Evolutionary conservation across 2,888 invertebrate species (phyloP).

Genomic region (Sclerodermus sp.): DNA sequence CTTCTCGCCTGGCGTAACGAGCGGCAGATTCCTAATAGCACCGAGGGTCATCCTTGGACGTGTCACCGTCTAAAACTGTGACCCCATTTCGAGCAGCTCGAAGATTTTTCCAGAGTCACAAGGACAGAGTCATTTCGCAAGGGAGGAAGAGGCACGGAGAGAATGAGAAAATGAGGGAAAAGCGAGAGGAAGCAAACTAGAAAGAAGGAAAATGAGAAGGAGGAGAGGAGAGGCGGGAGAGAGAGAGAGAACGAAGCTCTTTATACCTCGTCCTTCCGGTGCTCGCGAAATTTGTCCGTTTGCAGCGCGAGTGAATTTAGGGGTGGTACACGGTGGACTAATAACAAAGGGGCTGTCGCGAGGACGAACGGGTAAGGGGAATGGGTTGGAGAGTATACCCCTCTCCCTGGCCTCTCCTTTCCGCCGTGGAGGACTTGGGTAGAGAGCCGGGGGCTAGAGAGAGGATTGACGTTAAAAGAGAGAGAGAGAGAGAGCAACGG

Average conservation of each 20-base stretch:
- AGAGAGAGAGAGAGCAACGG: constrained; percentile 4
- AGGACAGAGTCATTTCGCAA: too few relatives aligned
- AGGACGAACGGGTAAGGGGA: constrained; percentile 8
- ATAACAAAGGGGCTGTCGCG: constrained; percentile 43
- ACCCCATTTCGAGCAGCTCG: too few relatives aligned
- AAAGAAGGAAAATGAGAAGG: not conserved
- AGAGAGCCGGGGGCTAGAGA: constrained; percentile 2
- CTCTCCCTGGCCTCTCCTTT: too few relatives aligned
- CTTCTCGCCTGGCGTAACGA: too few relatives aligned
- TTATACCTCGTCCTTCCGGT: too few relatives aligned
- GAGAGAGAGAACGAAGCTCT: not conserved
- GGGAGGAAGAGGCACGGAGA: not conserved
- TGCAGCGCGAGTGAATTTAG: constrained; percentile 47
- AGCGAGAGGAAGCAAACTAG: too few relatives aligned
- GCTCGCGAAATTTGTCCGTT: constrained; percentile 40
- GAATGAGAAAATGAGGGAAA: not conserved
- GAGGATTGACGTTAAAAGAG: constrained; percentile 7
- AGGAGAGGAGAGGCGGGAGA: not conserved
- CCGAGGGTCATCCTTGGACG: too few relatives aligned
- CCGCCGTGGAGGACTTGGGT: too few relatives aligned
- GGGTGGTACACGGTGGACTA: constrained; percentile 44
- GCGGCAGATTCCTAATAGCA: too few relatives aligned
- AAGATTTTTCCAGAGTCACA: too few relatives aligned
- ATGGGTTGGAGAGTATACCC: constrained; percentile 14
- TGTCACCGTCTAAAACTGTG: too few relatives aligned